phyloP scores from a whole-genome alignment of 2,113 vertebrate genomes.

The Brevimyrus niger region DNA sequence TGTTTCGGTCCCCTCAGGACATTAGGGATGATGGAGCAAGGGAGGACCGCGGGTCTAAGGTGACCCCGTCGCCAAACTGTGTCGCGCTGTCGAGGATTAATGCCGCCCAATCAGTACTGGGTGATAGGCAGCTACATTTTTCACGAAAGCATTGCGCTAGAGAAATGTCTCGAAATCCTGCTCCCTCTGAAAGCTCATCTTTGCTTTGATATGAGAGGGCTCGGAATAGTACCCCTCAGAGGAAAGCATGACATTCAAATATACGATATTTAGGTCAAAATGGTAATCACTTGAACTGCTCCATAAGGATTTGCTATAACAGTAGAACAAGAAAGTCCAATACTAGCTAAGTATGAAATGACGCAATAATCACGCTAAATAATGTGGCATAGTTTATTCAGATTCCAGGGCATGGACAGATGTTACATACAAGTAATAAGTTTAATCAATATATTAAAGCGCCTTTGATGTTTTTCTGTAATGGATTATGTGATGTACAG shows the following conservation, averaged over 20 bases:
- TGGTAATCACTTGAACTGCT: constrained; percentile 11
- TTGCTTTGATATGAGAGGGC: not conserved
- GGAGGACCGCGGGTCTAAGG: not conserved
- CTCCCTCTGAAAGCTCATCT: constrained; percentile 32
- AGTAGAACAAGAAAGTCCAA: constrained; percentile 3
- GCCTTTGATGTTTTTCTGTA: not conserved
- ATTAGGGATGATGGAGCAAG: constrained; percentile 31
- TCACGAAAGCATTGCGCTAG: constrained; percentile 23
- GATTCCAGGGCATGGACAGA: not conserved
- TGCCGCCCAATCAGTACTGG: constrained; percentile 8
- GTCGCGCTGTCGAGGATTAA: constrained; percentile 35
- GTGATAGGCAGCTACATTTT: constrained; percentile 11
- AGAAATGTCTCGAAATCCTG: constrained; percentile 28
- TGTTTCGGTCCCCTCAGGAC: constrained; percentile 44
- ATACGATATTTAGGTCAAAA: constrained; percentile 19
- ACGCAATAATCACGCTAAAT: not conserved
- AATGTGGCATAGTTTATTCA: not conserved
- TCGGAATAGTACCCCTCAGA: constrained; percentile 7
- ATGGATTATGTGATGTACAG: not conserved
- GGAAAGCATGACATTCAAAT: constrained; percentile 13
- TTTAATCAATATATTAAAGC: not conserved
- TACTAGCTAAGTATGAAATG: not conserved
- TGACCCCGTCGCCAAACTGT: not conserved
- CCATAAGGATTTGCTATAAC: constrained; percentile 9
- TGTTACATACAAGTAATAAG: not conserved